Evolutionary conservation across 2,113 vertebrate species (phyloP).

Genomic region (Candoia aspera): DNA sequence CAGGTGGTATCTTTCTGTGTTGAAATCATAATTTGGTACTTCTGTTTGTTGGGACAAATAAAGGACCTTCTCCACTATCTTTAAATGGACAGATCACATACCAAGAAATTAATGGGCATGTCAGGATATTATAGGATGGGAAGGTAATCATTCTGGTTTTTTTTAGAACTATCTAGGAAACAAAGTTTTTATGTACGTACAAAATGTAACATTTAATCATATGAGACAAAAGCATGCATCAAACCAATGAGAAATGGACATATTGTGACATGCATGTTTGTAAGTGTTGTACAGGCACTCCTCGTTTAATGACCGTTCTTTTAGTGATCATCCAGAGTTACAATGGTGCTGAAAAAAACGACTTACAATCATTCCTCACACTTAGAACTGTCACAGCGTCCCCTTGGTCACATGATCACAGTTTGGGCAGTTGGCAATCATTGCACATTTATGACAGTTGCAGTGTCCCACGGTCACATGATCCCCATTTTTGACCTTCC

Average conservation of each 20-base stretch:
- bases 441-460: too few relatives aligned
- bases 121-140: not conserved
- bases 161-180: not conserved
- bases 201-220: not conserved
- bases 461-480: too few relatives aligned
- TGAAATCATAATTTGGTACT: not conserved
- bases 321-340: too few relatives aligned
- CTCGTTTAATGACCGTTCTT: too few relatives aligned
- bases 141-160: not conserved
- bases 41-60: not conserved
- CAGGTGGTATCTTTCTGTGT: not conserved
- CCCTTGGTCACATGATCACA: too few relatives aligned
- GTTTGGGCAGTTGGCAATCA: too few relatives aligned
- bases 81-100: not conserved
- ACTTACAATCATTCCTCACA: too few relatives aligned
- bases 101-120: not conserved
- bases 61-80: not conserved
- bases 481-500: too few relatives aligned
- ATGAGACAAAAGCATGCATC: not conserved
- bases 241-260: not conserved
- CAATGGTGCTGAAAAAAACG: too few relatives aligned
- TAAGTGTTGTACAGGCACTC: not conserved
- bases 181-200: not conserved
- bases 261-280: not conserved
- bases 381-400: too few relatives aligned